Evolutionary conservation across 1,140 invertebrate genomes (phyloP).

Genomic region (Teleogryllus occipitalis): DNA sequence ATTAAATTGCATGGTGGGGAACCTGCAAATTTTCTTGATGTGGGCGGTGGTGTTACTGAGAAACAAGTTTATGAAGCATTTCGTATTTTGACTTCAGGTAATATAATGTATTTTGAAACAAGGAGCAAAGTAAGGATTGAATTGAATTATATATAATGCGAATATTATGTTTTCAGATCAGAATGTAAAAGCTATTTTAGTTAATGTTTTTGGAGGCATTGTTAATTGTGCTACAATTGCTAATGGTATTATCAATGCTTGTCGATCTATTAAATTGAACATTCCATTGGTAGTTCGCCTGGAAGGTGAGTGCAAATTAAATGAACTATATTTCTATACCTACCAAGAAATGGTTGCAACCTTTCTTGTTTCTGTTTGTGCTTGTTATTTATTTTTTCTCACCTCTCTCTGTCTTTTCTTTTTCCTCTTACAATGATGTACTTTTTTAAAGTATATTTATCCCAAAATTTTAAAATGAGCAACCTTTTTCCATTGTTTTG

Average conservation of each 20-base stretch:
- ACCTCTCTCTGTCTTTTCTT: too few relatives aligned
- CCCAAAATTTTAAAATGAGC: too few relatives aligned
- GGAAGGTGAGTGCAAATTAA: constrained; percentile 66
- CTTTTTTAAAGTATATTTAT: too few relatives aligned
- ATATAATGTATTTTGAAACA: too few relatives aligned
- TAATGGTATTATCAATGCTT: constrained; percentile 86
- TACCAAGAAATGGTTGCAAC: constrained; percentile 15
- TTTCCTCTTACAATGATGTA: too few relatives aligned
- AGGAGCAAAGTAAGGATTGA: background rate
- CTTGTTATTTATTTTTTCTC: too few relatives aligned
- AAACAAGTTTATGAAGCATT: constrained; percentile 68
- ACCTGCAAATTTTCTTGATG: constrained; percentile 75
- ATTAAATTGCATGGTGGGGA: constrained; percentile 65
- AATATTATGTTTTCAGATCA: constrained; percentile 43
- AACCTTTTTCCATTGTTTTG: too few relatives aligned
- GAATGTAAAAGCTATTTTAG: constrained; percentile 91
- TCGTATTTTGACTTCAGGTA: constrained; percentile 43
- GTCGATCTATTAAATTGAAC: constrained; percentile 66
- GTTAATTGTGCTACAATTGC: constrained; percentile 97
- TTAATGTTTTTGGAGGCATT: constrained; percentile 99
- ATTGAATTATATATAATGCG: constrained; percentile 10
- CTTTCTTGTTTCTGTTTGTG: too few relatives aligned
- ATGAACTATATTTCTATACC: background rate
- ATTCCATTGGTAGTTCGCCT: constrained; percentile 88
- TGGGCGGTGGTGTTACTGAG: constrained; percentile 67